Base-by-base conservation (phyloP, 2,113 vertebrate genomes). In the Calonectris borealis region DNA sequence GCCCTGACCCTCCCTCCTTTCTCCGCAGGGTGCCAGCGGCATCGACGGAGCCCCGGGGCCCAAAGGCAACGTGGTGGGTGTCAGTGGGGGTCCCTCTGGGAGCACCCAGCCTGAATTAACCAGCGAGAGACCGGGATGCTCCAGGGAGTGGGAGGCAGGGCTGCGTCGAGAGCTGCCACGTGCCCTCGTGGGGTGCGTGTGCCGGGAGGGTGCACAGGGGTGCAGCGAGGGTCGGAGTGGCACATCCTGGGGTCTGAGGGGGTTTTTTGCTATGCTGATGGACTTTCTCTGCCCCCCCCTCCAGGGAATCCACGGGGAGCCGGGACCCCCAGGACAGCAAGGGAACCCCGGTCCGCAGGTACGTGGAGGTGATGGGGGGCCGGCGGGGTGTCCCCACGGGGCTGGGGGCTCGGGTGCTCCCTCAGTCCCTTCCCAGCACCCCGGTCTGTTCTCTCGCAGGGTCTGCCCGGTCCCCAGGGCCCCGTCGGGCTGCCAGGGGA, bases 281-380 rank as follows among this genome's bases (percentile, higher is more conserved):
- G 31, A 69, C 13, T 58, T 46, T 54, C 17, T 95, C 20, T 61
- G 32, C 16, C 8, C 7, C 49, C 9, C 40, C 40, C 40, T 11
- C 40, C 92, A 99, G 99, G 99, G 99, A 58, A 98, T 98, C 70
- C 91, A 96, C 11, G 99, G 99, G 96, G 99, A 99, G 55, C 94
- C 98, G 1, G 99, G 99, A 7, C 98, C 99, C 24, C 97, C 98
- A 1, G 99, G 99, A 71, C 99, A 99, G 88, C 99, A 99, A 88
- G 99, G 99, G 65, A 99, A 98, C 88, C 99, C 99, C 4, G 99
- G 99, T 48, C 93, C 97, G 10, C 99, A 99, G 98, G 99, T 99
- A 97, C 26, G 51, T 78, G 29, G 36, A 34, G 29, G 6, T 9
- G n/a, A 46, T 13, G 24, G 42, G 34, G 51, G 48, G 13, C 27